Evolutionary conservation across 2,113 vertebrate species (phyloP).

Genomic region (Fregetta grallaria): DNA sequence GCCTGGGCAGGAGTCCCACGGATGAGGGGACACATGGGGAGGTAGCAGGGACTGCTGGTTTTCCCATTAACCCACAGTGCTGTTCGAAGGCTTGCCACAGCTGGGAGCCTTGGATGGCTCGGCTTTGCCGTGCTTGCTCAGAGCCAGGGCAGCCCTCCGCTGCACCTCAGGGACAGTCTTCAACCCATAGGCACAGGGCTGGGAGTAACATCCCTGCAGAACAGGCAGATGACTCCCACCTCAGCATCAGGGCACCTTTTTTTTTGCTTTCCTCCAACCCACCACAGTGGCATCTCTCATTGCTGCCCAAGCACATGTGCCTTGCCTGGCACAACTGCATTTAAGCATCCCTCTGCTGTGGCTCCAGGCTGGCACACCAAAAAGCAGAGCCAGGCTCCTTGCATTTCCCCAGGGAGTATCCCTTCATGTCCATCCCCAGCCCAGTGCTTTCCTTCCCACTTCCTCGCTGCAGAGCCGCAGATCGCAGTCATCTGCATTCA

Average conservation of each 20-base stretch:
- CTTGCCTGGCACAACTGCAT: background rate
- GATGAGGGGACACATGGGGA: background rate
- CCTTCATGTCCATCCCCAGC: background rate
- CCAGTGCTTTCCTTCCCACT: background rate
- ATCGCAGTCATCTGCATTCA: background rate
- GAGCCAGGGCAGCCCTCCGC: background rate
- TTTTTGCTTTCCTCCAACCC: background rate
- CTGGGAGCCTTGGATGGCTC: background rate
- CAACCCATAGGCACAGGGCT: accelerated
- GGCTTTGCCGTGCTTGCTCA: accelerated
- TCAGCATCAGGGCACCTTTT: background rate
- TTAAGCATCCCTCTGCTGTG: background rate
- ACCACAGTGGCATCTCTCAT: background rate
- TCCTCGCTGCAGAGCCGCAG: background rate
- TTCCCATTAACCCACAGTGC: background rate
- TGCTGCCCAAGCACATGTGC: background rate
- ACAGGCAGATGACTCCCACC: background rate
- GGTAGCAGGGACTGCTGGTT: background rate
- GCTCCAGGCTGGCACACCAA: background rate
- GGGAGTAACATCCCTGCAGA: background rate
- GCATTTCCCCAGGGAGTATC: background rate
- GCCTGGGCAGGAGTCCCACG: background rate
- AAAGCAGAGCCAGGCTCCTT: background rate
- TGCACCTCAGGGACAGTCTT: background rate
- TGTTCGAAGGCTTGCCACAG: accelerated